Conservation (phyloP, 2,113 vertebrate genomes). For the Dicerorhinus sumatrensis region DNA sequence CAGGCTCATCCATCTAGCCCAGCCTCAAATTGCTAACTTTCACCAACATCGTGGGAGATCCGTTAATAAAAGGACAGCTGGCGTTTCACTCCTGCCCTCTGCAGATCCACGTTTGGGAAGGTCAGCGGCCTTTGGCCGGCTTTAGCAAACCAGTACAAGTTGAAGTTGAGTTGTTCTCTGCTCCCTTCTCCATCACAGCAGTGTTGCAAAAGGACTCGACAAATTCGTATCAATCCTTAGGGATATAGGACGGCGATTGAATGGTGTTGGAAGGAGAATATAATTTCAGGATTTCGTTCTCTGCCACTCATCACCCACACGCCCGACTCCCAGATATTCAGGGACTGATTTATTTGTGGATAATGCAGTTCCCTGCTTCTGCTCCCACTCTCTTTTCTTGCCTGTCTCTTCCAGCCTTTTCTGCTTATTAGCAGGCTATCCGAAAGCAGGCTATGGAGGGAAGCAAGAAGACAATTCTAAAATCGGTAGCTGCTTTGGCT, state of each 20-base stretch:
- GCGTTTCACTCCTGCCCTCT: constrained; percentile 62
- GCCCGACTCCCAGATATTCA: neutral
- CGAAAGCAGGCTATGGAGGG: neutral
- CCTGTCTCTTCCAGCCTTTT: neutral
- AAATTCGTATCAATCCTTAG: neutral
- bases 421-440: neutral
- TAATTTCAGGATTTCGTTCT: neutral
- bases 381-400: neutral
- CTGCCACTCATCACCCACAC: neutral
- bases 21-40: neutral
- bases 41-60: constrained; percentile 6
- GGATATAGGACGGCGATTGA: neutral
- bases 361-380: too few relatives aligned
- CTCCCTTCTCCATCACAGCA: neutral
- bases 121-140: constrained; percentile 74
- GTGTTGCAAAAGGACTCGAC: neutral
- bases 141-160: constrained; percentile 53
- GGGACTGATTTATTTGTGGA: neutral
- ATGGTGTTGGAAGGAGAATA: neutral
- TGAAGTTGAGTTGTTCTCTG: constrained; percentile 55
- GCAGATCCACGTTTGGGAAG: constrained; percentile 57
- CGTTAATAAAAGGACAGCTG: neutral
- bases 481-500: neutral
- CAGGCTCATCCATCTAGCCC: neutral
- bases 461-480: neutral